phyloP scores from a whole-genome alignment of 2,888 invertebrate genomes.

The Apocheima hispidaria region DNA sequence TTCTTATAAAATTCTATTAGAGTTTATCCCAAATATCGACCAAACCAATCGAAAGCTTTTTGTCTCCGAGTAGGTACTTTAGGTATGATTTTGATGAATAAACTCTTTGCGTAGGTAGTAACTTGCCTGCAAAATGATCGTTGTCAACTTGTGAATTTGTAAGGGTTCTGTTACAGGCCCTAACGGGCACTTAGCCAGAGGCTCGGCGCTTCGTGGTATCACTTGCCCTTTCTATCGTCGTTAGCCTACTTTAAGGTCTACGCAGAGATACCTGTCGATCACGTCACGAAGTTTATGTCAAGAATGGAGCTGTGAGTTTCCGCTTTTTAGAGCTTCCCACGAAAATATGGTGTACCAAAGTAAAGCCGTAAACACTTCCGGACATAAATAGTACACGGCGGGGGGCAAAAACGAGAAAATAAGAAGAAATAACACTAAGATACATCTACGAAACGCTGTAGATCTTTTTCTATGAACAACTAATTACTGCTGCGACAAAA shows the following conservation, averaged over 20 bases:
- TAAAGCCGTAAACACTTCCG: no score
- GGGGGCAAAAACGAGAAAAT: no score
- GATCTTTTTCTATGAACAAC: no score
- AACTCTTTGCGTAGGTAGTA: background rate
- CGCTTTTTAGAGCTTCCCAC: background rate
- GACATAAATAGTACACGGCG: no score
- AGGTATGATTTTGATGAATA: no score
- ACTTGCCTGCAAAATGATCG: background rate
- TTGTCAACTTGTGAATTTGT: slow-evolving; percentile 9
- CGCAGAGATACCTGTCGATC: slow-evolving; percentile 8
- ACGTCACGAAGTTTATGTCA: slow-evolving; percentile 8
- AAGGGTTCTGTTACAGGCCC: background rate
- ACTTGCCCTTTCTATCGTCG: slow-evolving; percentile 41
- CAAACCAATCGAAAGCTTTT: no score
- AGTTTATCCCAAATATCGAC: no score
- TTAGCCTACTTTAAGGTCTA: slow-evolving; percentile 27
- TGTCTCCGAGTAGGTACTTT: no score
- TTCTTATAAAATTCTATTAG: no score
- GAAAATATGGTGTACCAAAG: background rate
- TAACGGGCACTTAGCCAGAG: slow-evolving; percentile 46
- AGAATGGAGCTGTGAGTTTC: slow-evolving; percentile 1
- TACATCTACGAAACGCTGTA: no score
- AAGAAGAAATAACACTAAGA: no score
- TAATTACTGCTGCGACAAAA: no score
- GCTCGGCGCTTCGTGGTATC: slow-evolving; percentile 50